Percentiles rank a stretch among this genome's conserved stretches.
These are phyloP conservation scores for Caenorhabditis zanzibari DNA, from an alignment of 2,888 invertebrate genomes.

Conservation along the genomic window DNA sequence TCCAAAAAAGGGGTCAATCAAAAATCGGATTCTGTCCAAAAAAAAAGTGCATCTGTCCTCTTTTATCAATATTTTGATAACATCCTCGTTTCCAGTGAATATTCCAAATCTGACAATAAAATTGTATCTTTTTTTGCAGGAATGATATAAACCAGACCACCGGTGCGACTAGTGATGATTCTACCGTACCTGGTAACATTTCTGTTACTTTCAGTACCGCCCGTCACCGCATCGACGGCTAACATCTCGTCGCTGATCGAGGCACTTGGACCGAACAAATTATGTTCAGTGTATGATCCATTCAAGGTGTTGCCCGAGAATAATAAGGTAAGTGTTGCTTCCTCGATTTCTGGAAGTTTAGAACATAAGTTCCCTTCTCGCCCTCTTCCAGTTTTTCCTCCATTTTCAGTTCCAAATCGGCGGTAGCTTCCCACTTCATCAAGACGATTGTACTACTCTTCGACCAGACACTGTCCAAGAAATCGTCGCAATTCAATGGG, in stretches of 20 bases:
- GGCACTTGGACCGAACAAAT: conserved; percentile 63
- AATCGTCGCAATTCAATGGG: conserved; percentile 83
- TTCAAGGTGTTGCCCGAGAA: conserved; percentile 82
- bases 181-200: conserved; percentile 56
- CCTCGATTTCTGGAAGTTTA: too few species aligned
- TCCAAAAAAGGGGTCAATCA: conserved; percentile 47
- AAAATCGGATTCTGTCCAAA: neutral
- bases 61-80: conserved; percentile 43
- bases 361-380: neutral
- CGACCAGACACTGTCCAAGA: conserved; percentile 82
- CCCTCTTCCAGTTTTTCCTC: neutral
- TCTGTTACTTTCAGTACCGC: conserved; percentile 50
- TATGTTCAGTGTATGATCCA: conserved; percentile 82
- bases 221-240: conserved; percentile 50
- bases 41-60: conserved; percentile 48
- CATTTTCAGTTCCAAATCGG: conserved; percentile 81
- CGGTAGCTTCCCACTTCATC: conserved; percentile 83
- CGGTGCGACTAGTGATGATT: conserved; percentile 40
- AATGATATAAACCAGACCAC: conserved; percentile 48
- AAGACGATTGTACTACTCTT: conserved; percentile 78
- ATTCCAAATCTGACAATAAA: neutral
- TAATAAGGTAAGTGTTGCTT: conserved; percentile 73
- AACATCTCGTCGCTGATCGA: conserved; percentile 65
- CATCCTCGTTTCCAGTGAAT: conserved; percentile 15
- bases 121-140: conserved; percentile 38